Evolutionary conservation across 2,113 vertebrate genomes (phyloP), one percentile per base, ranked within the genome.

Genomic region (Microcebus murinus): DNA sequence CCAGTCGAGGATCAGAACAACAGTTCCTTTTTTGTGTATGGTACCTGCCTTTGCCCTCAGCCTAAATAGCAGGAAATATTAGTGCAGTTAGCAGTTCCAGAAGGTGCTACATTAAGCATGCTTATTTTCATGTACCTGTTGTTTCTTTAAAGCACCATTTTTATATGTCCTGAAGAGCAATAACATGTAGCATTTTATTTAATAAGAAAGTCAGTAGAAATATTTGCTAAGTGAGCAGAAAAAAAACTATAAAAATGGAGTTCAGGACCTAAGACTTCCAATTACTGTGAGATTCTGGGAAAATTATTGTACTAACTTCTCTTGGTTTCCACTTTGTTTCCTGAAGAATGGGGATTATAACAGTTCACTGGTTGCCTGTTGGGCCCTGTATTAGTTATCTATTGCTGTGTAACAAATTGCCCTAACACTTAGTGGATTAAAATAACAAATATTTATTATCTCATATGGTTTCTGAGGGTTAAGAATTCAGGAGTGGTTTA

Each of bases 1-100:
- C 76, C 65, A 95, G 50, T 61, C 39, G 70, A 68, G 91, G 70
- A 63, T 92, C 81, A 85, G 84, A 95, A 81, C 20, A 92, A 63
- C 50, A 45, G 25, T 74, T 96, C 50, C n/a, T 65, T 36, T 74
- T 89, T 57, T 85, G 52, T 89, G 65, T 55, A 55, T 79, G 61
- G 36, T 34, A 95, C 42, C 95, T 96, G 83, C 50, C 79, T 96
- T 68, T 84, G 73, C 39, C 67, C 55, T 23, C 20, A 87, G 48
- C 18, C 45, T 77, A 77, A 95, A 68, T 82, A 80, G 42, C 59
- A 85, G 87, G 70, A 93, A 76, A 42, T 84, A 76, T 34, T 31
- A 76, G 59, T 13, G 34, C 31, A n/a, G 20, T 87, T n/a, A 29
- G 90, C 77, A 79, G 57, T 89, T 89, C 57, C n/a, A 82, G 81